Base-by-base conservation (phyloP, 2,797 vertebrate genomes). In the Steatocranus sp. region DNA sequence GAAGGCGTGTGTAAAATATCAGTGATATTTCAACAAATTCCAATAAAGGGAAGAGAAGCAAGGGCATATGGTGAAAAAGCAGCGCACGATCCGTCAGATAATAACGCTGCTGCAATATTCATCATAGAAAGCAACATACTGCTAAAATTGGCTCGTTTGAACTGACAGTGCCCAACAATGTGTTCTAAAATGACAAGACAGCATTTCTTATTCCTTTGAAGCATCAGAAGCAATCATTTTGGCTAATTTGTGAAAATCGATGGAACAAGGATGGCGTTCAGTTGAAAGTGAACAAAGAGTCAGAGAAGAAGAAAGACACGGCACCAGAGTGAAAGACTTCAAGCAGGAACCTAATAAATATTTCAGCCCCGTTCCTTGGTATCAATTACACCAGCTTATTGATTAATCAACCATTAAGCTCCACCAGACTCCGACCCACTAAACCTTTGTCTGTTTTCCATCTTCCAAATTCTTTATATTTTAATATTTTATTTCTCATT, bases 371-470 rank as follows among this genome's bases (percentile, higher is more conserved):
- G 48, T 70, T 87, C 81, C 79, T 86, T 83, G 63, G 80, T 90
- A 93, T 95, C 93, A 95, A 94, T 95, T 94, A 95, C 86, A 87
- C 66, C 58, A 58, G 76, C 76, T 87, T 87, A 93, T 91, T 91
- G 91, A 95, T 94, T 90, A 94, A 86, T 86, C 85, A 88, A 76
- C 84, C 88, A 91, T 93, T 90, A 91, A 87, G 73, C 66, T 79
- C 78, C 30, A 77, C 27, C 88, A 75, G 56, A 83, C 80, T 56
- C 23, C 74, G 30, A 85, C 81, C 81, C 73, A 88, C 86, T 87
- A 90, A 83, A 84, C 63, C 46, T 8, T 41, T 63, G 17, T 80
- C 68, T 32, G 46, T 68, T 80, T 76, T 82, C n/a, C 68, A 79
- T 49, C 18, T 61, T 53, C 43, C 5, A 32, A 80, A 66, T 75